phyloP scores from a whole-genome alignment of 2,113 vertebrate species.

The Anolis carolinensis region DNA sequence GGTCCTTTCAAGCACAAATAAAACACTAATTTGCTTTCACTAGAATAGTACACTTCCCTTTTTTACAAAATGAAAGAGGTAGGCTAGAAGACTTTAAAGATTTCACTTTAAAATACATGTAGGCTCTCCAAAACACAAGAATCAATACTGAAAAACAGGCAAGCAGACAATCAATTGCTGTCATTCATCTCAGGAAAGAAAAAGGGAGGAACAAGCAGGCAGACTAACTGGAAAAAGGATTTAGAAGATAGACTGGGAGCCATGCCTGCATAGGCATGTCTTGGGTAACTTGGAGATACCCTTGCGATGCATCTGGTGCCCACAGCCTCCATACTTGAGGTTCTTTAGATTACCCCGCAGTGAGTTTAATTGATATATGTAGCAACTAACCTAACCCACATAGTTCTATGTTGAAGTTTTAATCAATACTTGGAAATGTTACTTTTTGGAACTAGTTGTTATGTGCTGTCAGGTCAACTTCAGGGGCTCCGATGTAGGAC shows the following conservation, averaged over 20 bases:
- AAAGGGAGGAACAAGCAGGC: background rate
- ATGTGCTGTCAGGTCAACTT: too few relatives aligned
- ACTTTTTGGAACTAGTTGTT: too few relatives aligned
- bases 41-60: slow-evolving; percentile 24
- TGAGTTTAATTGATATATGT: background rate
- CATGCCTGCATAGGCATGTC: background rate
- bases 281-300: background rate
- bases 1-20: background rate
- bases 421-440: background rate
- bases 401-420: background rate
- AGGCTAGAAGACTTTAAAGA: slow-evolving; percentile 49
- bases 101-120: slow-evolving; percentile 45
- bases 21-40: background rate
- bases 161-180: slow-evolving; percentile 22
- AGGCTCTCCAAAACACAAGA: slow-evolving; percentile 30
- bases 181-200: background rate
- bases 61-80: slow-evolving; percentile 47
- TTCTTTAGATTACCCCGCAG: background rate
- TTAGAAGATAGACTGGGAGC: background rate
- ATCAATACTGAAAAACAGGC: slow-evolving; percentile 29
- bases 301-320: background rate
- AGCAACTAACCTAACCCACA: background rate
- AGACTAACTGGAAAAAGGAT: slow-evolving; percentile 2
- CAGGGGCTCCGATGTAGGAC: too few relatives aligned
- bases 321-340: background rate